Base-by-base conservation (phyloP, 2,797 vertebrate species). In the Luscinia megarhynchos region DNA sequence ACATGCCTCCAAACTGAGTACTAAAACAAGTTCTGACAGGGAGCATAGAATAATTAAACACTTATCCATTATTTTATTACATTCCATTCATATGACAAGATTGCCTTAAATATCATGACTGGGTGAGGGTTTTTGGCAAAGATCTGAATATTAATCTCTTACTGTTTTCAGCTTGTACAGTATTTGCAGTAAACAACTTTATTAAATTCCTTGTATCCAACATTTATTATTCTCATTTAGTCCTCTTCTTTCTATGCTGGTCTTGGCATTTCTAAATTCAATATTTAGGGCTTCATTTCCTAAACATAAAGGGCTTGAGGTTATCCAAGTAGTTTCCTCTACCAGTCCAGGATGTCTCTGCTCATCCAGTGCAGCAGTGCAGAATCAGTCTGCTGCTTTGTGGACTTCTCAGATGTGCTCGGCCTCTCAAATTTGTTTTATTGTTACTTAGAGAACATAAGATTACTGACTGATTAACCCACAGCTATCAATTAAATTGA, bases 1-100 rank as follows among this genome's bases (percentile, higher is more conserved):
- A 91, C 45, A 57, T 89, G 48, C 32, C 53, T 32, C 34, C 16
- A 80, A 54, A 90, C 46, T 20, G 48, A 89, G 50, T 85, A 61
- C 13, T 93, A 92, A 90, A 96, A 72, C 50, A 83, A 46, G 30
- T 89, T 85, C 81, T 96, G 94, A 89, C 70, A 93, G 46, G 36
- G 82, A 92, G 21, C 34, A 75, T 50, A 91, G 63, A 67, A 89
- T 68, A 93, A 95, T 87, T 38, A 88, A 96, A 91, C 86, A 93
- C 11, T 79, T 38, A 92, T 93, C 48, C 74, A 91, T 97, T 95
- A 58, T 94, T 93, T 97, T 96, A 94, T 95, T 91, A 66, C 51
- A 70, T 93, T 93, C 70, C 34, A 85, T 90, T 90, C 36, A 12
- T 90, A 93, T 91, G 69, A 94, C 73, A 95, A 9, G 11, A 69